phyloP scores from a whole-genome alignment of 92 coral and sea anemone genomes.

The Palythoa grandiflora region DNA sequence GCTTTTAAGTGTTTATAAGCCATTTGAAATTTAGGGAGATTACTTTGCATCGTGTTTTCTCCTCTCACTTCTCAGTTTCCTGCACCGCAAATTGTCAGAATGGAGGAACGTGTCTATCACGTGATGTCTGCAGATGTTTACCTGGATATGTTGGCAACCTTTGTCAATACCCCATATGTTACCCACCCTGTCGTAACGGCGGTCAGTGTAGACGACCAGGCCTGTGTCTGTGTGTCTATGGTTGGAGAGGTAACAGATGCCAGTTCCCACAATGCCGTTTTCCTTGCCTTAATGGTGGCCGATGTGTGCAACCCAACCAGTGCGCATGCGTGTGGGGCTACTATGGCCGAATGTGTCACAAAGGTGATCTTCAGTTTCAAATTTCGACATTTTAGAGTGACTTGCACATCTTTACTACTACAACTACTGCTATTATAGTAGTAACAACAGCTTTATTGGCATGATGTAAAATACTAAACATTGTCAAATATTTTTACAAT shows the following conservation, averaged over 20 bases:
- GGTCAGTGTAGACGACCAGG: conserved; percentile 87
- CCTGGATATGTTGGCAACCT: conserved; percentile 79
- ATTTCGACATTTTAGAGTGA: too few species aligned
- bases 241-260: conserved; percentile 85
- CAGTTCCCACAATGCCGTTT: conserved; percentile 74
- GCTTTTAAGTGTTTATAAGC: too few species aligned
- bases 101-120: conserved; percentile 85
- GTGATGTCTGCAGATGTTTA: conserved; percentile 73
- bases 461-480: too few species aligned
- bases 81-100: conserved; percentile 84
- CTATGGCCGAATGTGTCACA: conserved; percentile 84
- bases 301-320: conserved; percentile 85
- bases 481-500: too few species aligned
- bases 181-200: conserved; percentile 83
- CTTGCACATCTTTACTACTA: too few species aligned
- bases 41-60: background rate
- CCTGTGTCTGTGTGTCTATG: conserved; percentile 80
- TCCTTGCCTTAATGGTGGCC: conserved; percentile 81
- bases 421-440: too few species aligned
- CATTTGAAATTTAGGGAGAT: background rate
- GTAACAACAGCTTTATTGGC: too few species aligned
- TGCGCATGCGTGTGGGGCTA: conserved; percentile 92
- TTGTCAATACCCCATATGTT: conserved; percentile 82
- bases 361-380: conserved; percentile 59
- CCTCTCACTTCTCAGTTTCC: conserved; percentile 56